Base-by-base conservation (phyloP, 2,888 invertebrate genomes). In the Zeuzera pyrina region DNA sequence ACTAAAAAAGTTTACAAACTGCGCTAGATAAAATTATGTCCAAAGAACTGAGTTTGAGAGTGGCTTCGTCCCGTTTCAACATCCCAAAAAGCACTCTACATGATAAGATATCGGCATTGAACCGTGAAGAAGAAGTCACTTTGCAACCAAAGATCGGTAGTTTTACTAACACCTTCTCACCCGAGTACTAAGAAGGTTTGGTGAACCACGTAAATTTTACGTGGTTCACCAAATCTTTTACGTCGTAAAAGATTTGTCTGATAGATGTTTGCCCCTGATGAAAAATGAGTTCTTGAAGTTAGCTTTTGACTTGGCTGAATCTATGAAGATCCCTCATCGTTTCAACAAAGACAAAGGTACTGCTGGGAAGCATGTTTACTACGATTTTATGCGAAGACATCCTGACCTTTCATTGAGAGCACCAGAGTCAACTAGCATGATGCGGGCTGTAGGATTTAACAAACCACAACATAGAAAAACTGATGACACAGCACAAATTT, bases 401-500 rank as follows among this genome's bases (percentile, higher is more conserved):
- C n/a, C 39, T 22, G 35, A 36, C 19, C 11, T 43, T 12, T 35
- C 33, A 6, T 13, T 50, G 23, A 35, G 46, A 38, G 15, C 33
- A 32, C 34, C 47, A 16, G 40, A 47, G 15, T 40, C 44, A 6
- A 45, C 43, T 15, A 44, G 47, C 28, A 25, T 44, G 30, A 42
- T 38, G 38, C 30, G 45, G 1, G 42, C 40, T 5, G 29, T 39
- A n/a, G 42, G 36, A 8, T 47, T 48, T 33, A 47, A 48, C 31
- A 49, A 35, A 35, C 27, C 36, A n/a, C 39, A 43, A 42, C 12
- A 30, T 43, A 5, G 30, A 45, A 36, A 35, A 12, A 3, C 15
- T 47, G 5, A 29, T 38, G 28, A 34, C 16, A 16, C 12, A 40
- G 25, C 35, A 41, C 30, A 46, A 46, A 22, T 49, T 49, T 23